phyloP scores from a whole-genome alignment of 2,113 vertebrate species.

The Thomomys bottae region DNA sequence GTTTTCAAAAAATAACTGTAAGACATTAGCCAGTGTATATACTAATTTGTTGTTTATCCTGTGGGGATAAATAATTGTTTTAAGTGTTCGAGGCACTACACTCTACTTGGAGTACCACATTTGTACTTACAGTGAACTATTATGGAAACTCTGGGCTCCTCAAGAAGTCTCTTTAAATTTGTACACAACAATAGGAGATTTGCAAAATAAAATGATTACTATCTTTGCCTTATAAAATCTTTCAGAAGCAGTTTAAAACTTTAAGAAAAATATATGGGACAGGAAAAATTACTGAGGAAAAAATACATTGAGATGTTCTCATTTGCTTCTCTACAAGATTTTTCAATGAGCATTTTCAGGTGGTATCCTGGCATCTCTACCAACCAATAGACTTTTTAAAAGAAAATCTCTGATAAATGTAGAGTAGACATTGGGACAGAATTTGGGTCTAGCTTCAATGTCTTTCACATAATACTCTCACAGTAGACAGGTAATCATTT shows the following conservation, averaged over 20 bases:
- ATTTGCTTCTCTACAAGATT: conserved; percentile 16
- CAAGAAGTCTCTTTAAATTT: not conserved
- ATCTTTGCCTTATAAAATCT: not conserved
- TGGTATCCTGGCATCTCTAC: not conserved
- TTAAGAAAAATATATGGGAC: not conserved
- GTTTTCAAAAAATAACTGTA: not conserved
- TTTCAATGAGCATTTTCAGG: not conserved
- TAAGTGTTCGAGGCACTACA: not conserved
- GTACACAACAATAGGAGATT: not conserved
- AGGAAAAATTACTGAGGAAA: not conserved
- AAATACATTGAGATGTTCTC: not conserved
- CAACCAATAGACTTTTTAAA: not conserved
- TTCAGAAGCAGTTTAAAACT: not conserved
- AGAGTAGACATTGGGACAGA: not conserved
- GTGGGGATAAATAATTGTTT: not conserved
- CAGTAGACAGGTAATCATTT: not conserved
- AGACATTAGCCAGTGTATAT: not conserved
- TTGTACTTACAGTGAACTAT: not conserved
- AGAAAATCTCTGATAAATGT: not conserved
- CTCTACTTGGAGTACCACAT: not conserved
- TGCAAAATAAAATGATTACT: not conserved
- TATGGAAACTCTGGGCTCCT: not conserved
- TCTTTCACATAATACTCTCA: conserved; percentile 16
- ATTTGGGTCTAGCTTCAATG: not conserved
- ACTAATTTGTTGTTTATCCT: not conserved